Conservation (phyloP, 2,888 invertebrate genomes). For the Boloria euphrosyne region DNA sequence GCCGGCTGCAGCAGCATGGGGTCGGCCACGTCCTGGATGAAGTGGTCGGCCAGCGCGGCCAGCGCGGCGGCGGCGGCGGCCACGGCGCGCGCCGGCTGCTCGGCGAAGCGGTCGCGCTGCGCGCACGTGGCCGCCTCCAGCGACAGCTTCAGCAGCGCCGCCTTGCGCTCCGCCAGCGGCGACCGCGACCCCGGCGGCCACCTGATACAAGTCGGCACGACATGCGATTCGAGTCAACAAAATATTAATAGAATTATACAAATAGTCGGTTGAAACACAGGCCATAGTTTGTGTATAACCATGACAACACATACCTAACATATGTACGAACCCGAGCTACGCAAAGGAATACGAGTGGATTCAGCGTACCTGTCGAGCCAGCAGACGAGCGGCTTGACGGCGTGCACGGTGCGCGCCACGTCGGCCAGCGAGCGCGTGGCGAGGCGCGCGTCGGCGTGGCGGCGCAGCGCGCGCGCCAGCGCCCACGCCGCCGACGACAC, state of each 20-base stretch:
- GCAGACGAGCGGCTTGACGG: conserved; percentile 92
- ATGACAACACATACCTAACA: too few species aligned
- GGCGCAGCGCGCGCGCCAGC: conserved; percentile 88
- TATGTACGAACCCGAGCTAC: too few species aligned
- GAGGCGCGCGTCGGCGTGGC: conserved; percentile 87
- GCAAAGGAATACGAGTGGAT: too few species aligned
- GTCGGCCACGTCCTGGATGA: conserved; percentile 92
- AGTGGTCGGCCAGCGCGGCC: conserved; percentile 90
- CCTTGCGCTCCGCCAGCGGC: conserved; percentile 60
- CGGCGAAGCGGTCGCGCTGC: conserved; percentile 94
- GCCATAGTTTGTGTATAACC: too few species aligned
- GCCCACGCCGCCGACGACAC: conserved; percentile 83
- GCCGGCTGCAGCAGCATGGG: conserved; percentile 96
- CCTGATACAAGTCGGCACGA: conserved; percentile 18
- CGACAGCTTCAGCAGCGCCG: conserved; percentile 88
- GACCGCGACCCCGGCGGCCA: conserved; percentile 49
- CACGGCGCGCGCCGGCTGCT: conserved; percentile 90
- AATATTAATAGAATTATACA: too few species aligned
- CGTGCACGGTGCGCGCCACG: conserved; percentile 91
- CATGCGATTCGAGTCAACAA: too few species aligned
- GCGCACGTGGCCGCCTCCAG: conserved; percentile 94
- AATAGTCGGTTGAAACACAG: too few species aligned
- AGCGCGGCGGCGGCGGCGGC: conserved; percentile 87
- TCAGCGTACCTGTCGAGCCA: conserved; percentile 91
- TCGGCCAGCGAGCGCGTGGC: conserved; percentile 92